Base-by-base conservation (phyloP, 2,113 vertebrate species). In the Platichthys stellatus region DNA sequence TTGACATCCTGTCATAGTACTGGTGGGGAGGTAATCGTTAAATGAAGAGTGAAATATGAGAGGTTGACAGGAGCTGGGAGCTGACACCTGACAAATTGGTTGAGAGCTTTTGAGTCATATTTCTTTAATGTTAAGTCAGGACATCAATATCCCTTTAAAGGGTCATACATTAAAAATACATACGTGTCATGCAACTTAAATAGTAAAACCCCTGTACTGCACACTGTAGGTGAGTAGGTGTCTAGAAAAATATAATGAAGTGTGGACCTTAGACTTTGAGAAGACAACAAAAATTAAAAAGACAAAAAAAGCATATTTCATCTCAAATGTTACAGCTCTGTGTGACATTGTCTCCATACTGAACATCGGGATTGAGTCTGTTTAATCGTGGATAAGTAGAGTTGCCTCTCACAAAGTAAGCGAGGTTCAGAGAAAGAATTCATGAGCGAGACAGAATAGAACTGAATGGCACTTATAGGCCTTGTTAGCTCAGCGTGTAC, bases 11-110 rank as follows among this genome's bases (percentile, higher is more conserved):
- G 87, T 83, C 87, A 72, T 17, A 68, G 74, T 45, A n/a, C 26
- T 43, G 81, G 40, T 70, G 38, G 47, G 63, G 71, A 66, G 83
- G 71, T 80, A 88, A 87, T 85, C 67, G 71, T 78, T 85, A 86
- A 90, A 86, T 84, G 79, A 76, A 63, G 81, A 84, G 65, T 82
- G 56, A 87, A 84, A 84, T 80, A 63, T 69, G 63, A 81, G 70
- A 60, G 66, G 70, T 53, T 87, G 88, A 88, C 78, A 71, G 60
- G 82, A 74, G 51, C 66, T 61, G 9, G 4, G 4, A 9, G 65
- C 69, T 61, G 88, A 84, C 74, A 73, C 66, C 56, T 78, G 76
- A 81, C 60, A 90, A 82, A 88, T 62, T 74, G 76, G 78, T 74
- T 11, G 53, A 57, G 66, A 83, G 13, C 49, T 53, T 35, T 69